Conservation (phyloP, 2,113 vertebrate species). For the Pedetes capensis region DNA sequence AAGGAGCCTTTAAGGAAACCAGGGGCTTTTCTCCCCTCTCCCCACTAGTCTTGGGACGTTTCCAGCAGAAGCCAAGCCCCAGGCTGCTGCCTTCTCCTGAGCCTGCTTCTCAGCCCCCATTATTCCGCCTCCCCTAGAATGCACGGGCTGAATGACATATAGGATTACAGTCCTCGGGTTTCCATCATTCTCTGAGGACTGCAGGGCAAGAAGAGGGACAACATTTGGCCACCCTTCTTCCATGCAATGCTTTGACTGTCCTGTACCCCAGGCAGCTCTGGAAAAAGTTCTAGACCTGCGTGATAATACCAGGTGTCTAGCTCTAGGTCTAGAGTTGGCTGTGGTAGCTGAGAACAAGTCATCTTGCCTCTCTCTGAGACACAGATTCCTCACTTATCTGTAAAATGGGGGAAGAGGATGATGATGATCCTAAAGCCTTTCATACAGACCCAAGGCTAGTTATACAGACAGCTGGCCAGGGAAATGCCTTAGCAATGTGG, state of each 20-base stretch:
- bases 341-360: neutral
- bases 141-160: rapidly evolving
- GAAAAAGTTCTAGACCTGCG: neutral
- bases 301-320: neutral
- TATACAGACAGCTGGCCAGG: neutral
- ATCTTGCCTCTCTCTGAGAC: neutral
- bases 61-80: neutral
- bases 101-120: neutral
- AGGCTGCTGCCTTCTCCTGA: neutral
- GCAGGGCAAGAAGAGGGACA: neutral
- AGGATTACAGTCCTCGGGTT: neutral
- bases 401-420: neutral
- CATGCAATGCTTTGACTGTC: neutral
- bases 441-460: neutral
- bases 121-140: neutral
- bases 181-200: neutral
- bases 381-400: neutral
- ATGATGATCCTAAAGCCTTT: neutral
- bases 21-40: neutral
- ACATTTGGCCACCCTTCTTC: neutral
- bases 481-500: neutral
- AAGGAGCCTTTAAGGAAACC: neutral
- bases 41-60: neutral
- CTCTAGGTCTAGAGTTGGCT: neutral
- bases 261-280: neutral